Evolutionary conservation across 2,113 vertebrate species (phyloP).

Genomic region (Canis aureus): DNA sequence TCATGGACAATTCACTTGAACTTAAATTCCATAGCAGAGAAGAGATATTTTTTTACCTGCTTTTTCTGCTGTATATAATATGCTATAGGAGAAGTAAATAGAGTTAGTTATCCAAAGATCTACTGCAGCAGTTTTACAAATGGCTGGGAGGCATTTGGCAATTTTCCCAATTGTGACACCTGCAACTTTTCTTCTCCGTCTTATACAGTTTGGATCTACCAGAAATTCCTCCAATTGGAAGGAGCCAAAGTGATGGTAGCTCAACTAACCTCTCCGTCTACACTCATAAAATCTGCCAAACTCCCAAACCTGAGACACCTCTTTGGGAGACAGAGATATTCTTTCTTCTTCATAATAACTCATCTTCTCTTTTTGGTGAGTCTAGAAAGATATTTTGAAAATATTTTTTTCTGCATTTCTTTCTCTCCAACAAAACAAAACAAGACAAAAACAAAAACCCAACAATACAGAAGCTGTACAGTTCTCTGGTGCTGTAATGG

Average conservation of each 20-base stretch:
- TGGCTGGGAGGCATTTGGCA: not conserved
- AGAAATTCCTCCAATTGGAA: not conserved
- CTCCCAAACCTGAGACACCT: not conserved
- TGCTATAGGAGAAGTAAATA: not conserved
- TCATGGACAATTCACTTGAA: conserved; percentile 4
- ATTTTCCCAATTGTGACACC: not conserved
- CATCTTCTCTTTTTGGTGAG: not conserved
- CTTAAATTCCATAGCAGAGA: not conserved
- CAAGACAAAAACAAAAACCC: not conserved
- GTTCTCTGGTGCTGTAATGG: not conserved
- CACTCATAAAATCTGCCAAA: not conserved
- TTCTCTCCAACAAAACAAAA: not conserved
- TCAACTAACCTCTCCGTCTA: not conserved
- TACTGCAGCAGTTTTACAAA: not conserved
- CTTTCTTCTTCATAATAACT: not conserved
- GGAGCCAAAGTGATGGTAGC: not conserved
- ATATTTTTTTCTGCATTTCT: not conserved
- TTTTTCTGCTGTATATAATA: not conserved
- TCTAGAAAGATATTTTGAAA: not conserved
- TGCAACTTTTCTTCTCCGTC: not conserved
- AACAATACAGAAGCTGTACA: not conserved
- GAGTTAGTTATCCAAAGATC: not conserved
- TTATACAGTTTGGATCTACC: not conserved
- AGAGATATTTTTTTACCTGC: not conserved
- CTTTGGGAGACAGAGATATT: not conserved